Conservation (phyloP, 2,113 vertebrate species). For the Polyodon spathula region DNA sequence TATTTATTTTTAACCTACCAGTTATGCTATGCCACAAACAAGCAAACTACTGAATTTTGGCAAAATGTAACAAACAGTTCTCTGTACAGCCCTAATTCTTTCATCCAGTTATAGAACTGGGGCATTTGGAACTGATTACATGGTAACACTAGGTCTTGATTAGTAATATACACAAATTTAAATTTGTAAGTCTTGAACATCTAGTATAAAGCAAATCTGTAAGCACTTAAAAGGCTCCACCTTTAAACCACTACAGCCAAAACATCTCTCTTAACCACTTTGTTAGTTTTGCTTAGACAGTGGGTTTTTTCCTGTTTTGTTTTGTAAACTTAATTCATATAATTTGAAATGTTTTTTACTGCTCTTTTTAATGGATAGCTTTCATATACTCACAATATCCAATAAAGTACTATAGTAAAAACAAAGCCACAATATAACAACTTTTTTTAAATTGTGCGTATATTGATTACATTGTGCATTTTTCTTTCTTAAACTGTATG, state of each 20-base stretch:
- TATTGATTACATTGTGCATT: no score
- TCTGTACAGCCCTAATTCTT: background rate
- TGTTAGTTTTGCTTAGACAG: background rate
- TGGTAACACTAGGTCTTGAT: constrained; percentile 9
- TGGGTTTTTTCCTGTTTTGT: background rate
- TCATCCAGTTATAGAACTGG: background rate
- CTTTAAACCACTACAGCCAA: background rate
- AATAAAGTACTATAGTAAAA: no score
- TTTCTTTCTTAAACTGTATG: no score
- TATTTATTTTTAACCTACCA: constrained; percentile 6
- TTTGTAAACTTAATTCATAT: no score
- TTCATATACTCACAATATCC: no score
- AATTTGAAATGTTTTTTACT: no score
- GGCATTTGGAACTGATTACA: constrained; percentile 10
- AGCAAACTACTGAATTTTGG: background rate
- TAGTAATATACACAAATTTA: constrained; percentile 9
- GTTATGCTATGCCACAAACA: constrained; percentile 7
- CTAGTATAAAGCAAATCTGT: constrained; percentile 11
- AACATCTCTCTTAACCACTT: background rate
- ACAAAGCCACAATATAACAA: no score
- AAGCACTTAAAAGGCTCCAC: constrained; percentile 11
- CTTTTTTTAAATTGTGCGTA: no score
- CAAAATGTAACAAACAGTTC: background rate
- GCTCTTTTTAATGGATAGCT: no score
- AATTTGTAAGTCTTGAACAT: constrained; percentile 6